A percentile compares a stretch with the other conserved stretches of the same genome.
phyloP scores from a whole-genome alignment of 2,888 invertebrate species.

The Phyto melanocephala region DNA sequence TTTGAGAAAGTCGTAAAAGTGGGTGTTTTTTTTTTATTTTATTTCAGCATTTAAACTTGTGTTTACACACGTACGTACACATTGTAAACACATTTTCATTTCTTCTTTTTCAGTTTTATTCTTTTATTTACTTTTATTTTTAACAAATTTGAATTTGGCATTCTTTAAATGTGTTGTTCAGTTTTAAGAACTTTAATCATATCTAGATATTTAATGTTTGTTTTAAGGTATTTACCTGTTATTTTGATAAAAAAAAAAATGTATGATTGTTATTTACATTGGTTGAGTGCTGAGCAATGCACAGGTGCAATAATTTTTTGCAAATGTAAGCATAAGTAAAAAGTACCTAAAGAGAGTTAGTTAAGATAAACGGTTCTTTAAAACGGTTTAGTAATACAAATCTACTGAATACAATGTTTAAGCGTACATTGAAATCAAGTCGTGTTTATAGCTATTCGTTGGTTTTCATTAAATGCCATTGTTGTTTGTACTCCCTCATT shows the following conservation, averaged over 20 bases:
- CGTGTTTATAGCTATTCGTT: no score
- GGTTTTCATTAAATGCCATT: no score
- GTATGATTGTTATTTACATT: constrained; percentile 28
- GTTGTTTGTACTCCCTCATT: no score
- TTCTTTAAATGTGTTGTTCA: neutral
- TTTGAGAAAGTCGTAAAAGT: constrained; percentile 26
- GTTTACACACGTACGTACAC: neutral
- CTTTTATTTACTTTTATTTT: neutral
- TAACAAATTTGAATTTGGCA: neutral
- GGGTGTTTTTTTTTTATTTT: constrained; percentile 48
- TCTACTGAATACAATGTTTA: no score
- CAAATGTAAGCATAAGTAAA: no score
- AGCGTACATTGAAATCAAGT: no score
- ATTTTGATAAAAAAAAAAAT: constrained; percentile 34
- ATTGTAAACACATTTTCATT: neutral
- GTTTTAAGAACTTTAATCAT: constrained; percentile 10
- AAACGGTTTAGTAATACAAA: no score
- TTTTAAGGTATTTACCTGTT: constrained; percentile 26
- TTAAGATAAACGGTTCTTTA: no score
- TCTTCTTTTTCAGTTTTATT: neutral
- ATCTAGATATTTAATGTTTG: neutral
- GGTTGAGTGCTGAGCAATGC: neutral
- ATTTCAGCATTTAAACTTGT: no score
- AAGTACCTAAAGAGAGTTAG: no score
- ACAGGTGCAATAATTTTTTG: no score